Conservation (phyloP, 2,797 vertebrate genomes). For the Semotilus atromaculatus region DNA sequence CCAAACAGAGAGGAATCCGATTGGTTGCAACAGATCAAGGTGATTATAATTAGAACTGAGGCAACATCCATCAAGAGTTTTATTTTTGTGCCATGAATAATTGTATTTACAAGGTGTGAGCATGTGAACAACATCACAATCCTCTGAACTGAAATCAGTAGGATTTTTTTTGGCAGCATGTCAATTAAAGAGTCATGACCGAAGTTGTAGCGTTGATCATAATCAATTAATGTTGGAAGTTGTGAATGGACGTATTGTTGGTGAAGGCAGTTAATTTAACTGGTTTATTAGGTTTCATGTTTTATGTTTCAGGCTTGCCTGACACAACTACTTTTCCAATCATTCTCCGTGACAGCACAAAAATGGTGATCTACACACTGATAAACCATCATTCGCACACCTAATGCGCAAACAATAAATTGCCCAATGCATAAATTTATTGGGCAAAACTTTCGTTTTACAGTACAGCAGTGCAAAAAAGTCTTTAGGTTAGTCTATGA, state of each 20-base stretch:
- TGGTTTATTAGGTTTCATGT: background rate
- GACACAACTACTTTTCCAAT: background rate
- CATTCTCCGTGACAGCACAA: background rate
- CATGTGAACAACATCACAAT: background rate
- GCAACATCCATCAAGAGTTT: conserved; percentile 11
- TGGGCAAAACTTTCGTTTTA: background rate
- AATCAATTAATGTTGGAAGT: background rate
- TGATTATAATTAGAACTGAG: conserved; percentile 16
- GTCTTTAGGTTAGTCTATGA: background rate
- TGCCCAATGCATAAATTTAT: background rate
- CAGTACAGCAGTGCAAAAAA: background rate
- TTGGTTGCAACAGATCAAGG: background rate
- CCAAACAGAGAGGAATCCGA: background rate
- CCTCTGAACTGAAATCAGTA: background rate
- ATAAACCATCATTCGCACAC: background rate
- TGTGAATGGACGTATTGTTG: background rate
- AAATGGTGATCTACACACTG: background rate
- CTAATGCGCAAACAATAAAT: background rate
- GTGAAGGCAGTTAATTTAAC: background rate
- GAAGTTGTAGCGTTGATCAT: background rate
- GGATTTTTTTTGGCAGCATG: background rate
- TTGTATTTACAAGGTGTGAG: background rate
- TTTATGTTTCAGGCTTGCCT: background rate
- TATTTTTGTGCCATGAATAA: conserved; percentile 2
- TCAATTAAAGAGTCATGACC: background rate